Base-by-base conservation (phyloP, 2,797 vertebrate genomes). In the Sebastes diaconus region DNA sequence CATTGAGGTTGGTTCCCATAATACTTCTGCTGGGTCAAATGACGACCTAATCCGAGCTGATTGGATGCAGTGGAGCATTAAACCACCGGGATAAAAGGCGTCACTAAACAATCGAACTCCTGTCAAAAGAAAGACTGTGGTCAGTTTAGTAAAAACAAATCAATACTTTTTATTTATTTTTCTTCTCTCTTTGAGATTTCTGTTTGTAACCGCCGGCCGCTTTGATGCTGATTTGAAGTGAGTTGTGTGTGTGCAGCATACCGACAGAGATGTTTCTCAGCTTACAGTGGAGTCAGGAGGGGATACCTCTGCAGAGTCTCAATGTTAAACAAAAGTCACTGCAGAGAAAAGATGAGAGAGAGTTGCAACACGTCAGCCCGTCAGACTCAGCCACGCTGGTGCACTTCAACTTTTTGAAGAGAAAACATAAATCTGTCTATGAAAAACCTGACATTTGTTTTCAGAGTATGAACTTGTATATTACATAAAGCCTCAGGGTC, bases 361-460 rank as follows among this genome's bases (percentile, higher is more conserved):
- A 67, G 8, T 10, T 1, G 29, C 34, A 58, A 68, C 8, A 50
- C 7, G 8, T 2, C 34, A 55, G 14, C 58, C 20, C 58, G 64
- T 76, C 69, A 60, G 22, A 1, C 46, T 52, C 22, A 52, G 65
- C 60, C 25, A 32, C 24, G 16, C 66, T 46, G 5, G 25, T 36
- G 3, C 1, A 61, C 22, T 55, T 25, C 22, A 39, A 1, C 4
- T 57, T 83, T 68, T 25, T 71, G 16, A 75, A 42, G 63, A 60
- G 12, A 74, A 85, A 79, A 32, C 34, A 68, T 65, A 20, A 69
- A 50, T 80, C 63, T 75, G 57, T 57, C 18, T 4, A 67, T 70
- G 34, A 57, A 83, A 84, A 69, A 52, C 55, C 67, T 88, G 85
- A 70, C 86, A 87, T 92, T 90, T 86, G 60, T 72, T 75, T 75